Evolutionary conservation across 2,797 vertebrate genomes (phyloP).

Genomic region (Micromesistius poutassou): DNA sequence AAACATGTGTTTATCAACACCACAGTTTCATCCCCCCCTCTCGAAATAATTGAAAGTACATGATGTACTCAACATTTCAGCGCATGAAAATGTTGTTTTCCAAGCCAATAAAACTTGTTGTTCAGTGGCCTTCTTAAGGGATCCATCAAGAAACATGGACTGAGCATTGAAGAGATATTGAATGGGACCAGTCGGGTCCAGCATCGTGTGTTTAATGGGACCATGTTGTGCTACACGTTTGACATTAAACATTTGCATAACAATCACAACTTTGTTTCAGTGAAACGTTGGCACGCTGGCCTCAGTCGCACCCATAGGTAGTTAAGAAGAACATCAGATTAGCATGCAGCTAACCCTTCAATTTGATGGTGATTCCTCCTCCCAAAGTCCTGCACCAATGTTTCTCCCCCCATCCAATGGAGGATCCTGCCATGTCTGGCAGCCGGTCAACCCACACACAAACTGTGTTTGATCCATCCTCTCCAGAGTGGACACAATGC

Average conservation of each 20-base stretch:
- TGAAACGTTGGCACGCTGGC: conserved; percentile 15
- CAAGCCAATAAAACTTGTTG: no score
- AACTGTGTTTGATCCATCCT: conserved; percentile 62
- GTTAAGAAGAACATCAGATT: conserved; percentile 18
- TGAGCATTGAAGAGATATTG: no score
- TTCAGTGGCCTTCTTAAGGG: no score
- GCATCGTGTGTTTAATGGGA: not conserved
- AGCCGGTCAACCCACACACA: conserved; percentile 21
- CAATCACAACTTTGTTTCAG: not conserved
- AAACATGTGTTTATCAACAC: not conserved
- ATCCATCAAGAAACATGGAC: no score
- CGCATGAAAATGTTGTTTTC: no score
- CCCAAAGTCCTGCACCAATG: conserved; percentile 44
- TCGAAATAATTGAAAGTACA: no score
- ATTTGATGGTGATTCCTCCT: conserved; percentile 53
- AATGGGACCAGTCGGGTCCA: no score
- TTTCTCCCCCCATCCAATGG: conserved; percentile 51
- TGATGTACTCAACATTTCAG: no score
- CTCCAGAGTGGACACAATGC: conserved; percentile 52
- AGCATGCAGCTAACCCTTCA: conserved; percentile 9
- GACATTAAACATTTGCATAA: no score
- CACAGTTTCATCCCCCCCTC: not conserved
- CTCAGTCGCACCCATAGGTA: conserved; percentile 13
- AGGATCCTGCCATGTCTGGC: conserved; percentile 58
- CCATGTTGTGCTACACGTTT: no score